A percentile compares a stretch with the other conserved stretches of the same genome.
Conservation (phyloP, 2,797 vertebrate species). For the Champsocephalus esox region DNA sequence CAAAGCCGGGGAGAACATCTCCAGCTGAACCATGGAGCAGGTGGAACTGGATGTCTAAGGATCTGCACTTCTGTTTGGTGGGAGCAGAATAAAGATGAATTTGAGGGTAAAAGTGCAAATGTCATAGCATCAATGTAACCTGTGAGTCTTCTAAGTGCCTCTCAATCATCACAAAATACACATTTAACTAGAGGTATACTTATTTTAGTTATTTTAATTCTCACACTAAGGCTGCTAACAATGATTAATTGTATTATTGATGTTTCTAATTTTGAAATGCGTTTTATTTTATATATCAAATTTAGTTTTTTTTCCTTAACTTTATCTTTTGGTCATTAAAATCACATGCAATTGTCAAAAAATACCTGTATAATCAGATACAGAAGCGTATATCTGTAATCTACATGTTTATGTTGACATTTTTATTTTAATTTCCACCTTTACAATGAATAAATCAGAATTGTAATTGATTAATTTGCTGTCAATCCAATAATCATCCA, state of each 20-base stretch:
- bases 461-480: neutral
- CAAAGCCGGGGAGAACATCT: conserved; percentile 84
- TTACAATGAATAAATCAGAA: neutral
- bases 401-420: neutral
- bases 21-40: conserved; percentile 84
- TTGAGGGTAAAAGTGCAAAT: neutral
- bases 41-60: conserved; percentile 89
- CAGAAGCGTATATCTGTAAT: neutral
- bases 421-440: neutral
- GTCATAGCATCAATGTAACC: neutral
- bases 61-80: conserved; percentile 84
- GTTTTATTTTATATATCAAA: too few species aligned
- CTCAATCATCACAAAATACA: neutral
- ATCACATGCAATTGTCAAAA: too few species aligned
- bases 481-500: neutral
- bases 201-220: too few species aligned
- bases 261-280: too few species aligned
- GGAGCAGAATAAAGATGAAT: neutral
- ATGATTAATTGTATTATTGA: too few species aligned
- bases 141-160: neutral
- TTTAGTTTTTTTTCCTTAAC: too few species aligned
- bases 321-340: too few species aligned
- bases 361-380: too few species aligned
- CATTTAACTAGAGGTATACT: neutral
- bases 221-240: too few species aligned